Base-by-base conservation (phyloP, 2,888 invertebrate genomes). In the Polydrusus tereticollis region DNA sequence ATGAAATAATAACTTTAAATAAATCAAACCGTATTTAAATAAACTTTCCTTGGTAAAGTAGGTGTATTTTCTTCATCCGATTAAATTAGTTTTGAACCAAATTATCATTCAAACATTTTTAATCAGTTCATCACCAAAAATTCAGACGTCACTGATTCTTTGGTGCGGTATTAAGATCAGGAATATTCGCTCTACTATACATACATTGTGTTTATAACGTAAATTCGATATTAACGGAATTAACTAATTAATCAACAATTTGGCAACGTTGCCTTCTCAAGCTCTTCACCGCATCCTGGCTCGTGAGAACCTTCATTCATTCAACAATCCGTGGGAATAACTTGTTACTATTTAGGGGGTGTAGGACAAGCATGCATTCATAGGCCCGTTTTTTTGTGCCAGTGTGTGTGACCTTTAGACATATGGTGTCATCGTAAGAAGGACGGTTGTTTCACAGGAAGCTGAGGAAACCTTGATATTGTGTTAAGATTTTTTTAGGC, bases 321-420 rank as follows among this genome's bases (percentile, higher is more conserved):
- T 62, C n/a, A 55, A 62, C 20, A 62, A 69, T 69, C 69, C 69
- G 69, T 69, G 69, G 69, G 69, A 69, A 69, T 69, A 62, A 69
- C 69, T 69, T 69, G 69, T 62, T 69, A 69, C 69, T 69, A 62
- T 69, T 69, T 69, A 69, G 69, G 69, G 69, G 69, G 69, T 69
- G 69, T 62, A 62, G 60, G 55, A 62, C 62, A 62, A 47, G 43
- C 69, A 43, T 26, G 69, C 41, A 62, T 69, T 69, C 55, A 62
- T 20, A 12, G 26, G n/a, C 29, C 14, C 14, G 29, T 18, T 59
- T 68, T 67, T 68, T 68, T 68, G 41, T 57, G 58, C 23, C 38
- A 26, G 29, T 55, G 20, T 57, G 29, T 58, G 43, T 62, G 69
- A 62, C 69, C 69, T 62, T 69, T 62, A 60, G 43, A 55, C 69